Conservation (phyloP, 2,113 vertebrate genomes). For the Nycticebus coucang region DNA sequence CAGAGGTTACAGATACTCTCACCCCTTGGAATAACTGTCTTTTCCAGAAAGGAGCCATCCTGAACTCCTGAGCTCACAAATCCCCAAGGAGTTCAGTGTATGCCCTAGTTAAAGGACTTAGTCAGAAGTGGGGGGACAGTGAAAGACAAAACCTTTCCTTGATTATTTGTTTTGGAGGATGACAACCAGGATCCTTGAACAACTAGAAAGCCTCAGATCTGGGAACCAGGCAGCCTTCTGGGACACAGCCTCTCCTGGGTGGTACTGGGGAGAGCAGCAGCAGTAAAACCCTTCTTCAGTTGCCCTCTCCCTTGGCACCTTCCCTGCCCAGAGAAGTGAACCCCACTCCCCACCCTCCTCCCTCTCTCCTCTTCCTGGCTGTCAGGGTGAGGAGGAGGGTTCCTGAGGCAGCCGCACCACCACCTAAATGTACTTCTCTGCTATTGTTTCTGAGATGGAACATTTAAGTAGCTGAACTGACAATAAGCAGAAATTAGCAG, state of each 20-base stretch:
- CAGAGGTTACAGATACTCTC: neutral
- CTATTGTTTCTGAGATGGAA: neutral
- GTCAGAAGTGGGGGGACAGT: neutral
- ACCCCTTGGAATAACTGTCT: neutral
- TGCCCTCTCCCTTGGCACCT: neutral
- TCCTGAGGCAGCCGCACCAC: neutral
- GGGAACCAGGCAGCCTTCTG: neutral
- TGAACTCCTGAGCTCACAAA: neutral
- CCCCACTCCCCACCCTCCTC: rapidly evolving
- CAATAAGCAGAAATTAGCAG: neutral
- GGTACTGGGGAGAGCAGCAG: neutral
- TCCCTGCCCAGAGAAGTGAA: neutral
- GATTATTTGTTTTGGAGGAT: neutral
- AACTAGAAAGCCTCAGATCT: neutral
- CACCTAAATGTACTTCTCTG: neutral
- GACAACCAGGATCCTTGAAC: neutral
- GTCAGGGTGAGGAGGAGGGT: neutral
- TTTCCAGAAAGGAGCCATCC: neutral
- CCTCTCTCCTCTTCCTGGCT: neutral
- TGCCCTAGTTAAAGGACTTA: neutral
- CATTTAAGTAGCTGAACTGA: slow-evolving; percentile 30
- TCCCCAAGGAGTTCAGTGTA: neutral
- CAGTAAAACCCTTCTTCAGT: too few relatives aligned
- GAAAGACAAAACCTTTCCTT: neutral
- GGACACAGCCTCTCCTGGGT: neutral